phyloP scores from a whole-genome alignment of 2,113 vertebrate species.

The Erythrolamprus reginae region DNA sequence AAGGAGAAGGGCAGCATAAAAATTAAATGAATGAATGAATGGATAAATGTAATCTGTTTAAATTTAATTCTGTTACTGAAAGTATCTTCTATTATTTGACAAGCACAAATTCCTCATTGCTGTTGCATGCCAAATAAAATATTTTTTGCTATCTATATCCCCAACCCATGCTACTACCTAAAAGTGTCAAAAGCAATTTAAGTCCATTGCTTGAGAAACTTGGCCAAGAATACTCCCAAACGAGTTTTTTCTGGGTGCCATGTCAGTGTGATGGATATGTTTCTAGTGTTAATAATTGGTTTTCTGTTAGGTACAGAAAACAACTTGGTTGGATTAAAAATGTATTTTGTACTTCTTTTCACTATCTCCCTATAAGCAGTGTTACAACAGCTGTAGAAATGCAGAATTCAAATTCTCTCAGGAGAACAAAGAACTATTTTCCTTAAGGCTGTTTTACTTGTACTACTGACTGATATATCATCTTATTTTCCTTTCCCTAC shows the following conservation, averaged over 20 bases:
- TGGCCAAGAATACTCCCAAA: constrained; percentile 29
- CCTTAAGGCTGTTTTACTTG: background rate
- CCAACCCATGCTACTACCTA: constrained; percentile 18
- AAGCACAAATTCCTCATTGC: constrained; percentile 34
- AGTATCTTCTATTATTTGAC: constrained; percentile 48
- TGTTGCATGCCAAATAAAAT: constrained; percentile 7
- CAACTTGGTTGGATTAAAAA: background rate
- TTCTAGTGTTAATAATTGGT: constrained; percentile 6
- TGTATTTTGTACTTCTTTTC: background rate
- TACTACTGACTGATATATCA: background rate
- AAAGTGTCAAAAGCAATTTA: constrained; percentile 36
- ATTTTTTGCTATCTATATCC: constrained; percentile 22
- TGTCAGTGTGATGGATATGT: constrained; percentile 21
- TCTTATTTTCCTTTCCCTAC: background rate
- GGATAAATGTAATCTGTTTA: constrained; percentile 52
- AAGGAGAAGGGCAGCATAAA: no score
- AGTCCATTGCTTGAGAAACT: constrained; percentile 37
- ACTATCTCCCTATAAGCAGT: background rate
- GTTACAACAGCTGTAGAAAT: background rate
- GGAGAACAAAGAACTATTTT: background rate
- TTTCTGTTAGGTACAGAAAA: background rate
- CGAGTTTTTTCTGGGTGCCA: background rate
- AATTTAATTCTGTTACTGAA: constrained; percentile 54
- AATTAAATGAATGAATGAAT: no score
- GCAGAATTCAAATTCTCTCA: background rate